These are phyloP conservation scores for Acronicta alni DNA, from an alignment of 2,888 invertebrate species.

Conservation along the genomic window DNA sequence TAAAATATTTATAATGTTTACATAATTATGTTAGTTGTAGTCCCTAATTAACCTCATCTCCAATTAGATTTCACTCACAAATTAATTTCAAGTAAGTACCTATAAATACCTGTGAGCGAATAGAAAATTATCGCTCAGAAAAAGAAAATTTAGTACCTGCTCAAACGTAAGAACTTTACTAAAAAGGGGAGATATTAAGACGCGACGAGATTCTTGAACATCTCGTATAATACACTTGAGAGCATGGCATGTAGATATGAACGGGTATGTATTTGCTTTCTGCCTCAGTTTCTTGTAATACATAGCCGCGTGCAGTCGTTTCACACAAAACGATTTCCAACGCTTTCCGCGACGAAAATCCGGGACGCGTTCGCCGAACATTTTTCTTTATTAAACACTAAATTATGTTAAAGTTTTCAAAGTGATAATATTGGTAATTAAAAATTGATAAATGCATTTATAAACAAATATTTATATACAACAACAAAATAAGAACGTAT, in stretches of 20 bases:
- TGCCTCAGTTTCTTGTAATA: constrained; percentile 61
- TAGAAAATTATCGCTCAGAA: constrained; percentile 14
- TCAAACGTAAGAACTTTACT: constrained; percentile 38
- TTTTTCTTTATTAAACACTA: neutral
- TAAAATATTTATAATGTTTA: no score
- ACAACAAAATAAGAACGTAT: constrained; percentile 45
- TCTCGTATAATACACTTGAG: constrained; percentile 47
- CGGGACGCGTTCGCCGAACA: constrained; percentile 10
- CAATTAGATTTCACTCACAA: neutral
- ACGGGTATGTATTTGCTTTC: constrained; percentile 48
- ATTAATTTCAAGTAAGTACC: neutral
- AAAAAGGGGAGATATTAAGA: constrained; percentile 60
- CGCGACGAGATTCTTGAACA: constrained; percentile 57
- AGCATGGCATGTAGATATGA: constrained; percentile 54
- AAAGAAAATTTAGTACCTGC: constrained; percentile 23
- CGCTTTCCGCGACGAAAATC: constrained; percentile 36
- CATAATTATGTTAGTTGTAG: no score
- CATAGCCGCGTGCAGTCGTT: constrained; percentile 48
- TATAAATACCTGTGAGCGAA: constrained; percentile 2
- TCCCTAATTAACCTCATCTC: neutral
- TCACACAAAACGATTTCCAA: constrained; percentile 17
- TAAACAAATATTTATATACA: constrained; percentile 9
- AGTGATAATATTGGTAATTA: constrained; percentile 6
- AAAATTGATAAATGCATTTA: neutral
- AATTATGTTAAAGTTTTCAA: neutral